Conservation (phyloP, 2,888 invertebrate species). For the Athalia circularis region DNA sequence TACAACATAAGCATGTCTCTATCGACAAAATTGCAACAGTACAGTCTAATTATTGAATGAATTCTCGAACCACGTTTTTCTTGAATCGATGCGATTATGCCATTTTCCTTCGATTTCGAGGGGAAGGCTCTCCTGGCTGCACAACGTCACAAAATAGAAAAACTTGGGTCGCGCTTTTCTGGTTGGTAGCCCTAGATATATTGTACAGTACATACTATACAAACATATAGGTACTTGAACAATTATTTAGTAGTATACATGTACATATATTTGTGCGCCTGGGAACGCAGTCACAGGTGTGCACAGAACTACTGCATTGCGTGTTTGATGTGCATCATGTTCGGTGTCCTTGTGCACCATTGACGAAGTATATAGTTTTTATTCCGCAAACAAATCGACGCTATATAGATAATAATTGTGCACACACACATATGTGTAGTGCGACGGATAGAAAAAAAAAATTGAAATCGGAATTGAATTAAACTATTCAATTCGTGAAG, state of each 20-base stretch:
- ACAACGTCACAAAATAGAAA: no score
- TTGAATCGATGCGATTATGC: no score
- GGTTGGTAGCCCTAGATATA: not conserved
- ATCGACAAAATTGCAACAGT: not conserved
- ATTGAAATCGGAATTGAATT: no score
- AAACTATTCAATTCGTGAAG: no score
- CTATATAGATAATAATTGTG: not conserved
- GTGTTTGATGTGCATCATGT: slow-evolving; percentile 45
- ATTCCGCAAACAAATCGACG: not conserved
- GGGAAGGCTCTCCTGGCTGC: no score
- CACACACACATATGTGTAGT: not conserved
- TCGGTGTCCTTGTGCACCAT: slow-evolving; percentile 48
- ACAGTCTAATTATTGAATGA: not conserved
- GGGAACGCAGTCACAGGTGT: slow-evolving; percentile 5
- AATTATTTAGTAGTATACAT: not conserved
- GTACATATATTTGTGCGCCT: slow-evolving; percentile 27
- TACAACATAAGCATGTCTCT: not conserved
- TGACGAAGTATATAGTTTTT: slow-evolving; percentile 11
- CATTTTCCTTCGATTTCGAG: no score
- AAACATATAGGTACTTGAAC: not conserved
- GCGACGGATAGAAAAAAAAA: not conserved
- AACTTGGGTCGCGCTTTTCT: no score
- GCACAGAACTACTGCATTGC: slow-evolving; percentile 1
- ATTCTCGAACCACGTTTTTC: no score
- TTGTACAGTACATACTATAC: not conserved